phyloP scores from a whole-genome alignment of 2,888 invertebrate genomes.

The Agriopis aurantiaria region DNA sequence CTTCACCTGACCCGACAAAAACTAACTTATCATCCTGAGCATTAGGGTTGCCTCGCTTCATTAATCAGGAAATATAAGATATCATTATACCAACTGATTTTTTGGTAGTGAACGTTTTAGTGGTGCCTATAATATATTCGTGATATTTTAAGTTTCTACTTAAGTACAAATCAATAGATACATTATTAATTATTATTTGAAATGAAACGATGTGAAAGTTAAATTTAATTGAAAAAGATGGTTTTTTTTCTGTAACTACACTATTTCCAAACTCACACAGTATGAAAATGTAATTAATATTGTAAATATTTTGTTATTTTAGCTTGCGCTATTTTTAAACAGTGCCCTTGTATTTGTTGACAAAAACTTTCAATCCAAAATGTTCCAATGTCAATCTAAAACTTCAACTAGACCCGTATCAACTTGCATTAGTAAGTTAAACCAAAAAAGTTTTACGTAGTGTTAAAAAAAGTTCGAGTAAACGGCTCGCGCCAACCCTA shows the following conservation, averaged over 20 bases:
- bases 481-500: slow-evolving; percentile 27
- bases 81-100: not conserved
- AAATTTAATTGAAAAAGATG: too few species aligned
- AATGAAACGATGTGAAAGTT: too few species aligned
- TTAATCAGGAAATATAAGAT: not conserved
- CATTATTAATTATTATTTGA: too few species aligned
- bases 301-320: too few species aligned
- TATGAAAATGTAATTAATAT: too few species aligned
- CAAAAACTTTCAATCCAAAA: not conserved
- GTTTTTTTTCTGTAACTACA: too few species aligned
- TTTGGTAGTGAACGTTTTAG: not conserved
- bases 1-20: slow-evolving; percentile 35
- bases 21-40: slow-evolving; percentile 33
- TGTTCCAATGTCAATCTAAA: not conserved
- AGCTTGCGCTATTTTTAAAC: not conserved
- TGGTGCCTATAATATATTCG: not conserved
- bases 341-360: not conserved
- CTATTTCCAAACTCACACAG: too few species aligned
- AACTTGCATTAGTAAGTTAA: slow-evolving; percentile 18
- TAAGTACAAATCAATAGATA: too few species aligned
- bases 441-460: slow-evolving; percentile 20
- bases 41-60: slow-evolving; percentile 23
- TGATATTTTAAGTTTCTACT: too few species aligned
- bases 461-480: slow-evolving; percentile 11
- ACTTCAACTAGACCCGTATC: slow-evolving; percentile 15